These are phyloP conservation scores for Drosophila sproati DNA, from an alignment of 1,140 invertebrate genomes.

Conservation along the genomic window DNA sequence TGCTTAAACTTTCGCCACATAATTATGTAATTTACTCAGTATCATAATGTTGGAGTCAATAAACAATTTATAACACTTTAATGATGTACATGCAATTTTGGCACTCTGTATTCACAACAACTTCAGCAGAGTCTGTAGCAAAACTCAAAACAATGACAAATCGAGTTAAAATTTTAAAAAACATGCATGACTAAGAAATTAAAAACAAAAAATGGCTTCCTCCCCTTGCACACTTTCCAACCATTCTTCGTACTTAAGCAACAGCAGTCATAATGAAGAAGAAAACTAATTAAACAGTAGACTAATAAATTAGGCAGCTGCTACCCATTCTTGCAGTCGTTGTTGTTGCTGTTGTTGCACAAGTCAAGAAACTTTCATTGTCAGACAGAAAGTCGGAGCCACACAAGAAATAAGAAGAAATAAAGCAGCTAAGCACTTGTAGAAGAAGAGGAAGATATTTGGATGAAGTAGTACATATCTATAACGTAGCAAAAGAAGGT, in stretches of 20 bases:
- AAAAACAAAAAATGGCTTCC: conserved; percentile 47
- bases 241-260: conserved; percentile 1
- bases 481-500: conserved; percentile 33
- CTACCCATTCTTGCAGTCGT: conserved; percentile 37
- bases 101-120: conserved; percentile 22
- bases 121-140: conserved; percentile 5
- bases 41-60: conserved; percentile 7
- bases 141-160: conserved; percentile 31
- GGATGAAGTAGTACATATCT: conserved; percentile 2
- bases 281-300: conserved; percentile 71
- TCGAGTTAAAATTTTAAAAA: conserved; percentile 29
- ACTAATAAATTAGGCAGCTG: conserved; percentile 74
- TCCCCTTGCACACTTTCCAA: neutral
- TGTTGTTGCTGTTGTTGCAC: conserved; percentile 52
- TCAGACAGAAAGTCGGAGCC: conserved; percentile 69
- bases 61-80: conserved; percentile 20
- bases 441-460: neutral
- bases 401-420: conserved; percentile 79
- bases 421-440: conserved; percentile 62
- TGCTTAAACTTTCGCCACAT: conserved; percentile 14
- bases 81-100: conserved; percentile 25
- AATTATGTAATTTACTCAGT: conserved; percentile 23
- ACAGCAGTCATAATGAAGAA: conserved; percentile 47
- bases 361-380: conserved; percentile 75
- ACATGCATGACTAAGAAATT: conserved; percentile 60